phyloP scores from a whole-genome alignment of 2,888 invertebrate species.

The Latheticus oryzae region DNA sequence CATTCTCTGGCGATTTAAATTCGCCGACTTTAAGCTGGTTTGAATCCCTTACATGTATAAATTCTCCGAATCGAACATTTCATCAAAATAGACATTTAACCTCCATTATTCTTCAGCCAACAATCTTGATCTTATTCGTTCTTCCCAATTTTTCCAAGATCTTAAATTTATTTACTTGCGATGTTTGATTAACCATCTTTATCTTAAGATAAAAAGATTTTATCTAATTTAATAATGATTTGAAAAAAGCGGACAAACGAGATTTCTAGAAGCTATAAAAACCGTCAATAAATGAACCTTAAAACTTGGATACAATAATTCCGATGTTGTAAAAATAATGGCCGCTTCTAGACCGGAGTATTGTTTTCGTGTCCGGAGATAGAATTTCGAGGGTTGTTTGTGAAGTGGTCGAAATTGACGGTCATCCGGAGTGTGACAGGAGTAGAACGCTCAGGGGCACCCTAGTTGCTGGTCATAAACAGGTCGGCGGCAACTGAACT shows the following conservation, averaged over 20 bases:
- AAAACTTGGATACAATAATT: constrained; percentile 41
- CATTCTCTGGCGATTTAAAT: constrained; percentile 33
- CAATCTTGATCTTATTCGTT: constrained; percentile 35
- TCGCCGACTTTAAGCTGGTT: constrained; percentile 22
- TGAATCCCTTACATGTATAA: constrained; percentile 29
- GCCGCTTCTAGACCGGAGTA: constrained; percentile 22
- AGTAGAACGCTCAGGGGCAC: constrained; percentile 22
- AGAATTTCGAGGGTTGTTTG: constrained; percentile 35
- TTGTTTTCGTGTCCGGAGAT: constrained; percentile 38
- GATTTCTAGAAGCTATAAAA: constrained; percentile 31
- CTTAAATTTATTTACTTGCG: constrained; percentile 26
- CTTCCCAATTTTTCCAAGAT: constrained; percentile 34
- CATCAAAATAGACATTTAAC: constrained; percentile 40
- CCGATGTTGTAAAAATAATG: constrained; percentile 41
- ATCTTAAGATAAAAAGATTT: constrained; percentile 11
- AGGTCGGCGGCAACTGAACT: constrained; percentile 32
- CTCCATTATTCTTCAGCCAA: constrained; percentile 39
- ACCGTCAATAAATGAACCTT: constrained; percentile 31
- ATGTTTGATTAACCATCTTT: constrained; percentile 27
- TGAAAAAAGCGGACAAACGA: too few species aligned
- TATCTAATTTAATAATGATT: too few species aligned
- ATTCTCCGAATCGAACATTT: constrained; percentile 36
- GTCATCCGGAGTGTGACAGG: constrained; percentile 41
- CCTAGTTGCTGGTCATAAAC: constrained; percentile 35
- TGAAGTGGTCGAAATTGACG: constrained; percentile 41